phyloP scores from a whole-genome alignment of 2,113 vertebrate species.

The Tragulus kanchil region DNA sequence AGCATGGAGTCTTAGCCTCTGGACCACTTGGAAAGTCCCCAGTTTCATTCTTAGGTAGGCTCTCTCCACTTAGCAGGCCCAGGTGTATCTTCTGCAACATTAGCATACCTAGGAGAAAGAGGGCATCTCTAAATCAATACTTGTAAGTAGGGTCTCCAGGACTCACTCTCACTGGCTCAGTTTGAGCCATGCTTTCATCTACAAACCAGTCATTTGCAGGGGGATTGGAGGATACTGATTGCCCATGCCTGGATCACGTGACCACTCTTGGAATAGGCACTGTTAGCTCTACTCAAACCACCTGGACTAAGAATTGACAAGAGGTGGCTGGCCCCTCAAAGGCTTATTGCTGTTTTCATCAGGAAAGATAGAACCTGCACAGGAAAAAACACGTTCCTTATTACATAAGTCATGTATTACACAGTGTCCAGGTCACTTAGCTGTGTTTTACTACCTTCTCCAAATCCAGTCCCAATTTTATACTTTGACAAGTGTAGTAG shows the following conservation, averaged over 20 bases:
- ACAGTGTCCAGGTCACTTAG: no score
- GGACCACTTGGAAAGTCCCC: neutral
- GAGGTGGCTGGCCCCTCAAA: neutral
- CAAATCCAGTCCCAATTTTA: neutral
- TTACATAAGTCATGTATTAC: no score
- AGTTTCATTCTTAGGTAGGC: neutral
- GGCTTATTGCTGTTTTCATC: neutral
- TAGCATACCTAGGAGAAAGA: neutral
- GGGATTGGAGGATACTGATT: neutral
- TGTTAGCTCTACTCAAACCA: neutral
- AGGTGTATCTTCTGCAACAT: neutral
- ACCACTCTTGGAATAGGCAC: fast-evolving
- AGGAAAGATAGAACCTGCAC: neutral
- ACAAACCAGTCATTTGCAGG: neutral
- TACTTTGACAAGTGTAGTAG: neutral
- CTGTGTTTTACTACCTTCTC: neutral
- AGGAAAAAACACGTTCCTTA: neutral
- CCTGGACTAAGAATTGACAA: neutral
- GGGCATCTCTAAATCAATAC: neutral
- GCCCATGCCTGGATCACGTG: neutral
- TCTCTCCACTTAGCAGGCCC: neutral
- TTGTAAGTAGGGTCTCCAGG: neutral
- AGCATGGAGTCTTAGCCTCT: neutral
- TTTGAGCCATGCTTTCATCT: neutral
- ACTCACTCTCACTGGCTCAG: neutral